phyloP scores from a whole-genome alignment of 2,888 invertebrate species.

The Omphaloscelis lunosa region DNA sequence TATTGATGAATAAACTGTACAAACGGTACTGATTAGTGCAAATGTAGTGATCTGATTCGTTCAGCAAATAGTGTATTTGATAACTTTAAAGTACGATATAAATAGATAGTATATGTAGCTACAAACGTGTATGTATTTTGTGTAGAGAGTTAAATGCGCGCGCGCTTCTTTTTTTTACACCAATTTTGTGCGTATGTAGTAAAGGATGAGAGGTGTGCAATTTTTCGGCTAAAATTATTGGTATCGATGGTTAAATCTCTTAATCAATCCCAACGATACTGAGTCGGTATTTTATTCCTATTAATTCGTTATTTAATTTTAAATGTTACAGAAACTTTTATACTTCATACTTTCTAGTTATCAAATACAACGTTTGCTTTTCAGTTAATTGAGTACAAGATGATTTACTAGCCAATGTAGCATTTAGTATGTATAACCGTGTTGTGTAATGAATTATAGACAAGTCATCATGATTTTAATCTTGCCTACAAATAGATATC shows the following conservation, averaged over 20 bases:
- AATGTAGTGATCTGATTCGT: conserved; percentile 55
- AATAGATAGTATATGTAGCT: background rate
- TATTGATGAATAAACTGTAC: conserved; percentile 52
- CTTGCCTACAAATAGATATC: conserved; percentile 43
- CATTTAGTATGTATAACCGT: conserved; percentile 39
- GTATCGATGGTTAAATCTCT: conserved; percentile 15
- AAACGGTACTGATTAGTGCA: conserved; percentile 60
- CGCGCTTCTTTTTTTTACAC: background rate
- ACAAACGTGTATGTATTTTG: background rate
- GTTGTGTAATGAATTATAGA: conserved; percentile 37
- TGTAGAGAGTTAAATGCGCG: background rate
- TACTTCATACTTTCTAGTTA: conserved; percentile 17
- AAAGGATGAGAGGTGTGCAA: background rate
- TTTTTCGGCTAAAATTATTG: background rate
- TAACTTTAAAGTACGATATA: conserved; percentile 10
- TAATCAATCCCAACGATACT: conserved; percentile 17
- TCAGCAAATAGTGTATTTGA: conserved; percentile 40
- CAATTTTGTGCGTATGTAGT: background rate
- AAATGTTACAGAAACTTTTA: background rate
- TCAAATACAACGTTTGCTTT: conserved; percentile 21
- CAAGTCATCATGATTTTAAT: conserved; percentile 20
- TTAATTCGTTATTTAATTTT: conserved; percentile 23
- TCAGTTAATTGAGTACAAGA: conserved; percentile 35
- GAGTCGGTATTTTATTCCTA: conserved; percentile 39
- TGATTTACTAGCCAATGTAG: conserved; percentile 31